Percentiles rank a stretch among this genome's conserved stretches.
These are phyloP conservation scores for Tanytarsus gracilentus DNA, from an alignment of 2,888 invertebrate genomes.

Conservation along the genomic window DNA sequence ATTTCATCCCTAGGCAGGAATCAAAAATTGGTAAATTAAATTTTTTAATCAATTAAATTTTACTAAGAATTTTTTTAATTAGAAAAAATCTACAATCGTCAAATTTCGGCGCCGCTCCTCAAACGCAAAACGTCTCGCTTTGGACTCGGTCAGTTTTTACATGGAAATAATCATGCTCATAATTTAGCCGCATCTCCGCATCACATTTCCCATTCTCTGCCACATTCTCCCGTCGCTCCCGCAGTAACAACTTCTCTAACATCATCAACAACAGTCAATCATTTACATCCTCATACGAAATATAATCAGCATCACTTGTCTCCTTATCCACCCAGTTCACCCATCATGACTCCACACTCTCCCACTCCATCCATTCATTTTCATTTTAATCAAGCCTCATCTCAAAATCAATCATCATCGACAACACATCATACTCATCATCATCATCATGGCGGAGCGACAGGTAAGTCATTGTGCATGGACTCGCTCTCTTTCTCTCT, in stretches of 20 bases:
- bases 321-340: constrained; percentile 22
- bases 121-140: constrained; percentile 88
- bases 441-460: constrained; percentile 30
- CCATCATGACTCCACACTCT: constrained; percentile 30
- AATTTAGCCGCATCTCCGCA: constrained; percentile 37
- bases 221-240: neutral
- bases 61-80: constrained; percentile 49
- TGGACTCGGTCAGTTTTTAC: constrained; percentile 77
- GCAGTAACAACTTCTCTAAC: constrained; percentile 18
- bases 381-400: constrained; percentile 30
- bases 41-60: constrained; percentile 7
- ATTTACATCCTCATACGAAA: constrained; percentile 19
- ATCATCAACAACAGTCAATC: too few relatives aligned
- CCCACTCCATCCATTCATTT: constrained; percentile 30
- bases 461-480: constrained; percentile 45
- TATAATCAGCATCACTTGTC: constrained; percentile 8
- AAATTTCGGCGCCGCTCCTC: constrained; percentile 90
- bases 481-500: too few relatives aligned
- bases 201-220: neutral
- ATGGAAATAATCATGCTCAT: constrained; percentile 35
- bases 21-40: constrained; percentile 53
- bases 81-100: constrained; percentile 80
- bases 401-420: neutral
- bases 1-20: constrained; percentile 66
- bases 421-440: neutral